Percentiles rank a stretch among this genome's conserved stretches.
Evolutionary conservation across 2,888 invertebrate species (phyloP).

Genomic region (Peribatodes rhomboidaria): DNA sequence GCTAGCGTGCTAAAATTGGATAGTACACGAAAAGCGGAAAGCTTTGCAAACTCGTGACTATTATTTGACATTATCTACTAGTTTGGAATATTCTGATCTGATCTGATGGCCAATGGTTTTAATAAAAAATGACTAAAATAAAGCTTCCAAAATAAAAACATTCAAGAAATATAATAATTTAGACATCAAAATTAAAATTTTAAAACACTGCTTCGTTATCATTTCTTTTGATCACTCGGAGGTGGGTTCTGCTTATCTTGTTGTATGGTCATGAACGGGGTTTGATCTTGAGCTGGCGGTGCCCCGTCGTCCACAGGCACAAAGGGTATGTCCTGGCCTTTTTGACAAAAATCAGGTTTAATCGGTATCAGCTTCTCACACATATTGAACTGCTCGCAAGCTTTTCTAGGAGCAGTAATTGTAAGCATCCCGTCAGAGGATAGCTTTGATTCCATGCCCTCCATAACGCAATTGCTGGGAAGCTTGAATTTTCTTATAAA

Average conservation of each 20-base stretch:
- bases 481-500: constrained; percentile 72
- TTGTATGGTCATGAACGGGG: neutral
- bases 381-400: neutral
- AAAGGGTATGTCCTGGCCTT: neutral
- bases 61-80: too few species aligned
- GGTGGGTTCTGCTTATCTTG: neutral
- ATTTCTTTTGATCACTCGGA: neutral
- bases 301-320: neutral
- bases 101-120: too few species aligned
- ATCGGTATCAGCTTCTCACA: constrained; percentile 15
- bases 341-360: neutral
- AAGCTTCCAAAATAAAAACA: neutral
- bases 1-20: too few species aligned
- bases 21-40: too few species aligned
- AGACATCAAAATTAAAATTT: neutral
- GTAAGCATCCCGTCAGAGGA: constrained; percentile 68
- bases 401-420: constrained; percentile 63
- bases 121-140: too few species aligned
- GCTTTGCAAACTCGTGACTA: too few species aligned
- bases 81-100: too few species aligned
- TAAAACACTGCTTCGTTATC: neutral
- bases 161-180: neutral
- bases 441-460: constrained; percentile 60
- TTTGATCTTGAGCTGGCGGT: too few species aligned
- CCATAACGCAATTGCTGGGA: constrained; percentile 67